Percentiles rank a stretch among this genome's conserved stretches.
These are phyloP conservation scores for Spisula subtruncata DNA, from an alignment of 2,888 invertebrate species.

Conservation along the genomic window DNA sequence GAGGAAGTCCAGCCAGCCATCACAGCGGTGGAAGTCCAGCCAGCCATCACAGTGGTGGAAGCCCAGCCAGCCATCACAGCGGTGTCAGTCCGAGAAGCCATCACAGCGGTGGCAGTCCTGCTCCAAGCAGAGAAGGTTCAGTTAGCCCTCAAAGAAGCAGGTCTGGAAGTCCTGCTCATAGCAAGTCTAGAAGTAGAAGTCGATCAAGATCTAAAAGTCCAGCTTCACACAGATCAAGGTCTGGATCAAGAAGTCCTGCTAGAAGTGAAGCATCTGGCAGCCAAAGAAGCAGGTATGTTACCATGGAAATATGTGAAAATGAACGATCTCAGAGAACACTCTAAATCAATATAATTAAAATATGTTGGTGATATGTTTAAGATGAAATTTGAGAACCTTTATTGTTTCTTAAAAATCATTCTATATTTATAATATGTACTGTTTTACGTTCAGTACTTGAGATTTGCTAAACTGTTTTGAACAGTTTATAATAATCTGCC, in stretches of 20 bases:
- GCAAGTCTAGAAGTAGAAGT: constrained; percentile 58
- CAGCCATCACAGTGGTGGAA: constrained; percentile 54
- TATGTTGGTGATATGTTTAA: too few species aligned
- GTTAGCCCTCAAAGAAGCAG: constrained; percentile 68
- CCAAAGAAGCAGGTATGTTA: constrained; percentile 56
- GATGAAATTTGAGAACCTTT: too few species aligned
- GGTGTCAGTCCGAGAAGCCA: constrained; percentile 52
- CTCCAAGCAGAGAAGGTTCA: constrained; percentile 61
- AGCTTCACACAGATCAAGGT: constrained; percentile 63
- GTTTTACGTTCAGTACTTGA: too few species aligned
- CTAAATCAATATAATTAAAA: too few species aligned
- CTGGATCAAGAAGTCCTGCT: constrained; percentile 64
- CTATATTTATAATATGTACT: too few species aligned
- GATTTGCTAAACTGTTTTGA: too few species aligned
- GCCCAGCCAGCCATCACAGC: constrained; percentile 63
- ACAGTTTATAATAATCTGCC: too few species aligned
- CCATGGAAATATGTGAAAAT: background rate
- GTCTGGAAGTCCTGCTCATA: constrained; percentile 44
- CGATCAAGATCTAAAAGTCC: constrained; percentile 61
- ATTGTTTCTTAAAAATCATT: too few species aligned
- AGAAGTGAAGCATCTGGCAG: constrained; percentile 63
- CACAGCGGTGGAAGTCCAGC: constrained; percentile 56
- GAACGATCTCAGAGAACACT: too few species aligned
- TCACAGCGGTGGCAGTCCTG: constrained; percentile 61
- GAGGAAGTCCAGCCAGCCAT: constrained; percentile 67